A percentile compares a stretch with the other conserved stretches of the same genome.
These are phyloP conservation scores for Hemibagrus guttatus DNA, from an alignment of 2,797 vertebrate species.

Conservation along the genomic window DNA sequence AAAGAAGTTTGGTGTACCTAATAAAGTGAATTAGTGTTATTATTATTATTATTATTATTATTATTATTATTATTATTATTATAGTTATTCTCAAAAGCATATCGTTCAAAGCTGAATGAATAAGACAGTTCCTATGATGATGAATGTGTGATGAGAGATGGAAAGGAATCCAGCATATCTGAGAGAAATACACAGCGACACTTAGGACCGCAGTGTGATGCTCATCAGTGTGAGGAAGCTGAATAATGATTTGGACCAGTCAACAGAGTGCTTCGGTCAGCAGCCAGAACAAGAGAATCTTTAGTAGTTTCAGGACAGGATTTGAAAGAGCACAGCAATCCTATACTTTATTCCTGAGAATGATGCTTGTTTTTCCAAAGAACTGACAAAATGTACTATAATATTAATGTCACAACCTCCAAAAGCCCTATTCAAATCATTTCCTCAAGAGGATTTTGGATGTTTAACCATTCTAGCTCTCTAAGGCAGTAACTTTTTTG, in stretches of 20 bases:
- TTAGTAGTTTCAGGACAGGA: slow-evolving; percentile 14
- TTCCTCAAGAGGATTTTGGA: not conserved
- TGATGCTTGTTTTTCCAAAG: slow-evolving; percentile 46
- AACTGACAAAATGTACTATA: slow-evolving; percentile 53
- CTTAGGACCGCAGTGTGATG: not conserved
- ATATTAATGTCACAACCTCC: slow-evolving; percentile 52
- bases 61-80: not conserved
- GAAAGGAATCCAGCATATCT: not conserved
- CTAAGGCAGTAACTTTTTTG: not conserved
- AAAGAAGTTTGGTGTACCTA: not conserved
- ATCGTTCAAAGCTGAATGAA: not conserved
- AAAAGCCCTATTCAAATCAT: not conserved
- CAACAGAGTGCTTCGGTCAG: slow-evolving; percentile 20
- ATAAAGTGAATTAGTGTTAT: not conserved
- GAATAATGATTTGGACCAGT: not conserved
- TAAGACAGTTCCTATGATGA: not conserved
- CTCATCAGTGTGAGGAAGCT: not conserved
- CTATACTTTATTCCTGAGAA: not conserved
- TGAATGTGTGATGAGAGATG: not conserved
- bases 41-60: too few species aligned
- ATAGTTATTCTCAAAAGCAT: not conserved
- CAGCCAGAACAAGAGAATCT: slow-evolving; percentile 6
- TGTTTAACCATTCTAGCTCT: not conserved
- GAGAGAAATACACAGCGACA: not conserved
- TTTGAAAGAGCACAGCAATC: slow-evolving; percentile 32